These are phyloP conservation scores for Stegastes partitus DNA, from an alignment of 2,113 vertebrate species.

Conservation along the genomic window DNA sequence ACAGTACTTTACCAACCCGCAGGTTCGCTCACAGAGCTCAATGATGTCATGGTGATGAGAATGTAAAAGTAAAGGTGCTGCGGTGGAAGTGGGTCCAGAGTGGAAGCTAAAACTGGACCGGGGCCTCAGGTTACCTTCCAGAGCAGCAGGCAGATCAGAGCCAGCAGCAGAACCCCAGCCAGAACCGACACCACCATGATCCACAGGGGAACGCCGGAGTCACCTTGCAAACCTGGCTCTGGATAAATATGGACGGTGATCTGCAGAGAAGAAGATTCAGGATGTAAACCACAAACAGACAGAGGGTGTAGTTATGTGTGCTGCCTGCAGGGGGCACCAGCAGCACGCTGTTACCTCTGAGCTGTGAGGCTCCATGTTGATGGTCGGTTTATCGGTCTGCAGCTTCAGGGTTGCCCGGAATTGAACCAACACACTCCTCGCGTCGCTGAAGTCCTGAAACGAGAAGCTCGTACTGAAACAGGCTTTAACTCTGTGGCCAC, in stretches of 20 bases:
- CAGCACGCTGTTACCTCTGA: conserved; percentile 82
- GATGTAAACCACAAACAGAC: neutral
- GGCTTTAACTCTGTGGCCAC: neutral
- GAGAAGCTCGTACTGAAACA: neutral
- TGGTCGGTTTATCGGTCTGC: conserved; percentile 79
- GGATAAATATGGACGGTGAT: conserved; percentile 88
- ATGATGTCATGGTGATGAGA: neutral
- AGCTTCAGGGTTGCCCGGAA: conserved; percentile 88
- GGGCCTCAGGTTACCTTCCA: conserved; percentile 89
- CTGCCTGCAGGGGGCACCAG: neutral
- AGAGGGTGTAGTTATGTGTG: neutral
- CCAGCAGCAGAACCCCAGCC: conserved; percentile 89
- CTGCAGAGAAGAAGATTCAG: conserved; percentile 70
- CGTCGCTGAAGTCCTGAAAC: conserved; percentile 87
- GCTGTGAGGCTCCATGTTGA: conserved; percentile 86
- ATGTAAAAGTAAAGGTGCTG: neutral
- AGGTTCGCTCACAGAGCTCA: neutral
- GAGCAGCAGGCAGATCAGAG: conserved; percentile 89
- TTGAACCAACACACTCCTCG: conserved; percentile 81
- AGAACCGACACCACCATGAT: conserved; percentile 86
- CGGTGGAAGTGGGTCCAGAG: neutral
- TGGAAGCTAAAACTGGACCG: neutral
- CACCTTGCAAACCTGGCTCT: conserved; percentile 80
- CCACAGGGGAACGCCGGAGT: conserved; percentile 86
- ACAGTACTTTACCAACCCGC: conserved; percentile 27